Percentiles rank a stretch among this genome's conserved stretches.
These are phyloP conservation scores for Macrosiphum euphorbiae DNA, from an alignment of 2,888 invertebrate genomes.

Conservation along the genomic window DNA sequence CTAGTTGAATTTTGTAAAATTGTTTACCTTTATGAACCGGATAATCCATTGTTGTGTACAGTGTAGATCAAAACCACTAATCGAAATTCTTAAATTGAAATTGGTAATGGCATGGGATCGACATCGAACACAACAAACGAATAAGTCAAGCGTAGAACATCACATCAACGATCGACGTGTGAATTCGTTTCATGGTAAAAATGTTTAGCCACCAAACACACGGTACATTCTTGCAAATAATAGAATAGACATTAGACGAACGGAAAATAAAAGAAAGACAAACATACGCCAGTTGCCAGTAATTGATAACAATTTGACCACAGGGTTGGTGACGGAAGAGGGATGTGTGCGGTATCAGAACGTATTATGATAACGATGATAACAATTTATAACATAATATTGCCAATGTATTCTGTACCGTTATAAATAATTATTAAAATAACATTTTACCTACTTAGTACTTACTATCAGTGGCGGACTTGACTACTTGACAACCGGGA, in stretches of 20 bases:
- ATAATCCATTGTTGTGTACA: conserved; percentile 34
- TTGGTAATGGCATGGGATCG: not conserved
- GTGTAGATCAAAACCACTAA: not conserved
- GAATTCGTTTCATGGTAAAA: not conserved
- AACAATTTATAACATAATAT: not conserved
- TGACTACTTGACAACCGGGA: too few species aligned
- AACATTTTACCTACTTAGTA: too few species aligned
- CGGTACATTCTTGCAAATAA: conserved; percentile 23
- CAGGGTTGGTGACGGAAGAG: conserved; percentile 38
- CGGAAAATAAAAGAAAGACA: conserved; percentile 41
- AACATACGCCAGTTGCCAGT: conserved; percentile 37
- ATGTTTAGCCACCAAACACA: not conserved
- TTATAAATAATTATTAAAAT: too few species aligned
- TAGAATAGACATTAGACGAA: not conserved
- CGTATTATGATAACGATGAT: conserved; percentile 49
- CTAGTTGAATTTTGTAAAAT: not conserved
- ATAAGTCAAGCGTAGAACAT: not conserved
- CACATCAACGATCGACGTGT: not conserved
- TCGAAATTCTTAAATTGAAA: not conserved
- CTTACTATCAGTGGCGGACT: too few species aligned
- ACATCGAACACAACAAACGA: not conserved
- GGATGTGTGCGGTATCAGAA: conserved; percentile 27
- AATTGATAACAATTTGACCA: conserved; percentile 38
- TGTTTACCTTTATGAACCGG: conserved; percentile 33
- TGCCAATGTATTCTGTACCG: not conserved